A percentile compares a stretch with the other conserved stretches of the same genome.
These are phyloP conservation scores for Campylorhamphus procurvoides DNA, from an alignment of 2,113 vertebrate genomes.

Conservation along the genomic window DNA sequence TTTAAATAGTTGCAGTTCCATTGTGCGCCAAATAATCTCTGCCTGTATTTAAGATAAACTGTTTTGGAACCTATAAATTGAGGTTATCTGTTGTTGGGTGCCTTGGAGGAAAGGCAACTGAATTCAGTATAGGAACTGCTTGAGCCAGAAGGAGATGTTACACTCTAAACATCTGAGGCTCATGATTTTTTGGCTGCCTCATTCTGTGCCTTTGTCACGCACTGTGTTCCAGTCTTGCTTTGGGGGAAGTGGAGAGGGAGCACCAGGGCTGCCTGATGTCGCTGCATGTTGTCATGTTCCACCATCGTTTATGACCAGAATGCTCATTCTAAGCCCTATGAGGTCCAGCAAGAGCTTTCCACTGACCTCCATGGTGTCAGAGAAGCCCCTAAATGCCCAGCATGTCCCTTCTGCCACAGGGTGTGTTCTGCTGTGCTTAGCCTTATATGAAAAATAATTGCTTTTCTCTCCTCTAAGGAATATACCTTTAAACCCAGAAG, in stretches of 20 bases:
- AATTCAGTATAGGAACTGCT: neutral
- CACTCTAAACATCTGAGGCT: conserved; percentile 22
- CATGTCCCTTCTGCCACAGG: neutral
- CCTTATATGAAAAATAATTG: neutral
- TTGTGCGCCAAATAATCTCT: neutral
- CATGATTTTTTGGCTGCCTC: conserved; percentile 27
- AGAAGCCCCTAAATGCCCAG: neutral
- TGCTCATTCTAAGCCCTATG: neutral
- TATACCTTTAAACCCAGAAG: neutral
- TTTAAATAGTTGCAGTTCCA: neutral
- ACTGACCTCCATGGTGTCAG: neutral
- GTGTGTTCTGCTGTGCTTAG: neutral
- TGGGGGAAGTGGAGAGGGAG: fast-evolving
- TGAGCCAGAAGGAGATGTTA: conserved; percentile 50
- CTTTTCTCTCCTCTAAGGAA: neutral
- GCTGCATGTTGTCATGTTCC: fast-evolving
- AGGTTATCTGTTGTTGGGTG: conserved; percentile 12
- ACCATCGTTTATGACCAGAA: neutral
- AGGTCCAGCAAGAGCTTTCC: neutral
- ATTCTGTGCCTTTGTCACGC: neutral
- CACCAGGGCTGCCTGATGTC: neutral
- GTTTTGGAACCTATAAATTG: neutral
- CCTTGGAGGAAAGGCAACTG: conserved; percentile 46
- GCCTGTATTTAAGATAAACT: neutral
- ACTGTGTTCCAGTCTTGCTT: neutral